These are phyloP conservation scores for Eristalinus aeneus DNA, from an alignment of 2,888 invertebrate species.

Conservation along the genomic window DNA sequence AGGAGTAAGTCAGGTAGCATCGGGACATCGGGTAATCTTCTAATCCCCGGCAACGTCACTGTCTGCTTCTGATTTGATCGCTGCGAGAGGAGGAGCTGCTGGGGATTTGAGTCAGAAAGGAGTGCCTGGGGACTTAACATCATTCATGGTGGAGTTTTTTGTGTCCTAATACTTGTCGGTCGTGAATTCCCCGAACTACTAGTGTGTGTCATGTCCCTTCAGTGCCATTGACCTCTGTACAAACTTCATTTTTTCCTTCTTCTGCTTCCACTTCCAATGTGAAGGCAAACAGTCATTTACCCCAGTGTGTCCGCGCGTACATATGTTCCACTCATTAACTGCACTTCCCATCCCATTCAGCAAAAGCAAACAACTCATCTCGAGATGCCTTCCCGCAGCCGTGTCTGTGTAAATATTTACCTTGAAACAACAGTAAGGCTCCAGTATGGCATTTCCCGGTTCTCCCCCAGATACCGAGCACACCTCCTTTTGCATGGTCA, in stretches of 20 bases:
- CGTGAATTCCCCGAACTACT: too few species aligned
- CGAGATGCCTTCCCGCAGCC: not conserved
- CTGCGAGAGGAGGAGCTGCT: not conserved
- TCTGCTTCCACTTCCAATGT: too few species aligned
- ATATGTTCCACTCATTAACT: not conserved
- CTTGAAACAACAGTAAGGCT: constrained; percentile 34
- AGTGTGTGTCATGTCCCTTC: too few species aligned
- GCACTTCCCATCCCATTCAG: not conserved
- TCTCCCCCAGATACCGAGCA: constrained; percentile 8
- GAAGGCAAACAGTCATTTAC: not conserved
- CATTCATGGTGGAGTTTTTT: not conserved
- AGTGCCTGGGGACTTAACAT: not conserved
- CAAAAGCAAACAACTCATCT: constrained; percentile 12
- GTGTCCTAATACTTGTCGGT: not conserved
- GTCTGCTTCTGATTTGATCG: too few species aligned
- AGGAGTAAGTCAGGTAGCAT: not conserved
- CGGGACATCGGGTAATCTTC: not conserved
- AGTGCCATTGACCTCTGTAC: too few species aligned
- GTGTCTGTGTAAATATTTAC: constrained; percentile 15
- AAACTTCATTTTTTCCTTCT: too few species aligned
- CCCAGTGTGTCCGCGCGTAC: not conserved
- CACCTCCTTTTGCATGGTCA: constrained; percentile 51
- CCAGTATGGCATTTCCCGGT: constrained; percentile 34
- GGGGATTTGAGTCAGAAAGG: not conserved
- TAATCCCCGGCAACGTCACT: not conserved